Evolutionary conservation across 2,888 invertebrate species (phyloP).

Genomic region (Acrobasis repandana): DNA sequence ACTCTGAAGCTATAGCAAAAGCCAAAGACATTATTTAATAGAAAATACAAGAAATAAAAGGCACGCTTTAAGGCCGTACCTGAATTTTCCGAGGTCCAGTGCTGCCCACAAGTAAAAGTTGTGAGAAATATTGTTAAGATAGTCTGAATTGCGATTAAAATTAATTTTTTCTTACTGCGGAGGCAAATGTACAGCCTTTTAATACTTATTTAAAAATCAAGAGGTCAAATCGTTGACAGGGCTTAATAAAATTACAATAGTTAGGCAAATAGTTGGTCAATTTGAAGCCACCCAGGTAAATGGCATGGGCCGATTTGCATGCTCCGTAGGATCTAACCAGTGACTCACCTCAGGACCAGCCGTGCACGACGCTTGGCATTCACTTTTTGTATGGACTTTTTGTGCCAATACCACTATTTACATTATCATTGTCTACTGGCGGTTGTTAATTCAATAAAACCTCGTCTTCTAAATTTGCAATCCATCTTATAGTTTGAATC

Average conservation of each 20-base stretch:
- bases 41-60: too few species aligned
- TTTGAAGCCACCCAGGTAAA: slow-evolving; percentile 9
- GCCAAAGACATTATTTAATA: not conserved
- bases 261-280: not conserved
- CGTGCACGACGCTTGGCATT: slow-evolving; percentile 12
- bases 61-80: too few species aligned
- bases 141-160: too few species aligned
- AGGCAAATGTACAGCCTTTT: not conserved
- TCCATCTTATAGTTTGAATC: too few species aligned
- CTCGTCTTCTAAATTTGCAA: too few species aligned
- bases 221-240: not conserved
- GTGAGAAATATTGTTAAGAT: too few species aligned
- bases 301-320: slow-evolving; percentile 8
- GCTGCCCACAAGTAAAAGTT: too few species aligned
- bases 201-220: not conserved
- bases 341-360: slow-evolving; percentile 14
- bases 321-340: slow-evolving; percentile 5
- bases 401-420: not conserved
- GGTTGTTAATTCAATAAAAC: not conserved
- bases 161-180: too few species aligned
- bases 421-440: not conserved
- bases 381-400: slow-evolving; percentile 3
- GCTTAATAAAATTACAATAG: not conserved
- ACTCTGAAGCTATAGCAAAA: not conserved
- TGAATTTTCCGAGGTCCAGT: too few species aligned